Evolutionary conservation across 64 coral and sea anemone species (phyloP).

Genomic region (Porites lutea): DNA sequence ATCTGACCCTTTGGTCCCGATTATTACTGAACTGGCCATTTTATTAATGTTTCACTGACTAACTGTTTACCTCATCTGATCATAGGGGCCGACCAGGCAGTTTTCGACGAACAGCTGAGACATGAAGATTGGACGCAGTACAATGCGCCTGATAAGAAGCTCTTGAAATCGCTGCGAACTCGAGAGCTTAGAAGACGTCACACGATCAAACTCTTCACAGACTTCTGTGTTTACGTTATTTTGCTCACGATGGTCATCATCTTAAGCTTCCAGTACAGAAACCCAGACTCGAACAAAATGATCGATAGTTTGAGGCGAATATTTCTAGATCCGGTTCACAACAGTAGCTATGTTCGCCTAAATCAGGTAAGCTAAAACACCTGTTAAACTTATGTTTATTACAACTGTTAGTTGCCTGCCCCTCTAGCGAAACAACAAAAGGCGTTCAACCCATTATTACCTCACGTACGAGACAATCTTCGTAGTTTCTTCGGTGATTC

Average conservation of each 20-base stretch:
- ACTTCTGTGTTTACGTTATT: slow-evolving; percentile 61
- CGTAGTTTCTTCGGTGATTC: no score
- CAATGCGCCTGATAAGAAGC: slow-evolving; percentile 36
- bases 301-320: not conserved
- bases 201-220: slow-evolving; percentile 42
- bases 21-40: not conserved
- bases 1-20: no score
- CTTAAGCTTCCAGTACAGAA: slow-evolving; percentile 71
- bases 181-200: slow-evolving; percentile 36
- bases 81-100: slow-evolving; percentile 27
- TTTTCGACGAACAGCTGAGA: slow-evolving; percentile 14
- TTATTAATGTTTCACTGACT: not conserved
- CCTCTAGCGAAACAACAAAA: no score
- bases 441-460: no score
- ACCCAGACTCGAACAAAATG: slow-evolving; percentile 37
- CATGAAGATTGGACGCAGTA: slow-evolving; percentile 39
- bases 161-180: slow-evolving; percentile 36
- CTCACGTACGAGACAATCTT: no score
- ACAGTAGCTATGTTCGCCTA: slow-evolving; percentile 2
- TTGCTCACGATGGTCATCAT: slow-evolving; percentile 59
- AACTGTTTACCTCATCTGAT: not conserved
- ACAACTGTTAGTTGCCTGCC: no score
- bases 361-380: not conserved
- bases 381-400: no score
- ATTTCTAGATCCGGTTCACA: slow-evolving; percentile 28